Conservation (phyloP, 2,797 vertebrate species). For the Hypotaenidia okinawae region DNA sequence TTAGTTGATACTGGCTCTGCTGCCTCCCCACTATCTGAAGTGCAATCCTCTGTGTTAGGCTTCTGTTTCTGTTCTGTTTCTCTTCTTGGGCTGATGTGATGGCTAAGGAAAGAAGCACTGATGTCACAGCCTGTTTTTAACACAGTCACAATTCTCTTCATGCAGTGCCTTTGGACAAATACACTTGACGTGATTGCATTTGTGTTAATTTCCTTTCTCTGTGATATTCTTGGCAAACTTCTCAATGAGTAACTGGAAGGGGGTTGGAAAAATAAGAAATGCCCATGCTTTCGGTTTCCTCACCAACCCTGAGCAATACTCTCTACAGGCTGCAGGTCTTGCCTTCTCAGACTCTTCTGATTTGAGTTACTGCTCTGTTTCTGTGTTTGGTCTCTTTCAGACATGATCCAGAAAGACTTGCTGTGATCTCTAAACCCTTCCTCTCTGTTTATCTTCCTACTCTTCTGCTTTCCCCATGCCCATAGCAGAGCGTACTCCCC, state of each 20-base stretch:
- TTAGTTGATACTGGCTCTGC: neutral
- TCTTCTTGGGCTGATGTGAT: neutral
- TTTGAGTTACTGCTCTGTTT: neutral
- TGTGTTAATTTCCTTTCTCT: neutral
- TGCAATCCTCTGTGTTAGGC: neutral
- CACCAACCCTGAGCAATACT: neutral
- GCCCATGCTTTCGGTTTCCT: neutral
- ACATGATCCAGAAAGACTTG: neutral
- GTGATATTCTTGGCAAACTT: neutral
- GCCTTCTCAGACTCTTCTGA: neutral
- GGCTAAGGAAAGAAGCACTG: neutral
- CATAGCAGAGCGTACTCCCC: fast-evolving
- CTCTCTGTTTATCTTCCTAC: neutral
- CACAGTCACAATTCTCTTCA: neutral
- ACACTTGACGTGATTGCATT: neutral
- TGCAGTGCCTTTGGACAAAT: neutral
- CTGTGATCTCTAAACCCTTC: neutral
- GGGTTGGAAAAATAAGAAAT: neutral
- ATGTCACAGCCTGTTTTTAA: neutral
- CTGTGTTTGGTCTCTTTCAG: neutral
- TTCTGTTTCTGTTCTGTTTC: neutral
- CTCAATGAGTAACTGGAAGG: neutral
- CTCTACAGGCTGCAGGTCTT: neutral
- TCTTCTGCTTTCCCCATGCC: neutral
- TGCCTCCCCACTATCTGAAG: neutral